phyloP scores from a whole-genome alignment of 2,113 vertebrate genomes.

The Nestor notabilis region DNA sequence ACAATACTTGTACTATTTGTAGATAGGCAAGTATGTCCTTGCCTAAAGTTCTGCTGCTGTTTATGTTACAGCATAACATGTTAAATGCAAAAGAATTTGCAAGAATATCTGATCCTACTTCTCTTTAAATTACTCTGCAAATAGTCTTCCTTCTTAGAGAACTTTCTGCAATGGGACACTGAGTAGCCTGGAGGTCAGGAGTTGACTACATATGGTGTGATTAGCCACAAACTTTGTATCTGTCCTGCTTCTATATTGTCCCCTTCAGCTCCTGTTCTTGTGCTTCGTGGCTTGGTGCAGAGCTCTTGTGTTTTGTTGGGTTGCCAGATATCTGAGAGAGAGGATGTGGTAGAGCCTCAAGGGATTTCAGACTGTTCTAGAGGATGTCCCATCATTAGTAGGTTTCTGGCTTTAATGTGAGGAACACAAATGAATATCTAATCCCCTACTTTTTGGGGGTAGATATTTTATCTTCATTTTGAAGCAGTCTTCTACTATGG shows the following conservation, averaged over 20 bases:
- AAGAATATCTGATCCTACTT: background rate
- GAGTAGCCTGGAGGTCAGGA: background rate
- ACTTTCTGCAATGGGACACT: background rate
- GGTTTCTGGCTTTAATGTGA: background rate
- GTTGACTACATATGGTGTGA: background rate
- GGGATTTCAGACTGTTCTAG: background rate
- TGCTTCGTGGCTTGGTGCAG: background rate
- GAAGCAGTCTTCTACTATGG: background rate
- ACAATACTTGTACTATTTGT: background rate
- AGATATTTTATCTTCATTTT: background rate
- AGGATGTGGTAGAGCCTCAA: background rate
- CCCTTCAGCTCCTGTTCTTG: background rate
- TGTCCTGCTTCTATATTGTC: background rate
- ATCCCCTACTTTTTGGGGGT: background rate
- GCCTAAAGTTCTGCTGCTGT: background rate
- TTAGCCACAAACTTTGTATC: background rate
- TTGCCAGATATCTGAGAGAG: background rate
- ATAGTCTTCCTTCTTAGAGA: background rate
- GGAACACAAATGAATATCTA: background rate
- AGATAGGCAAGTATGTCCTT: background rate
- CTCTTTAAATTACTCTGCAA: background rate
- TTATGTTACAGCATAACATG: background rate
- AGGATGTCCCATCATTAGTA: background rate
- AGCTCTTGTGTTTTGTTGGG: background rate
- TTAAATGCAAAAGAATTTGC: background rate